A percentile compares a stretch with the other conserved stretches of the same genome.
Conservation (phyloP, 2,113 vertebrate species). For the Rhabdornis inornatus region DNA sequence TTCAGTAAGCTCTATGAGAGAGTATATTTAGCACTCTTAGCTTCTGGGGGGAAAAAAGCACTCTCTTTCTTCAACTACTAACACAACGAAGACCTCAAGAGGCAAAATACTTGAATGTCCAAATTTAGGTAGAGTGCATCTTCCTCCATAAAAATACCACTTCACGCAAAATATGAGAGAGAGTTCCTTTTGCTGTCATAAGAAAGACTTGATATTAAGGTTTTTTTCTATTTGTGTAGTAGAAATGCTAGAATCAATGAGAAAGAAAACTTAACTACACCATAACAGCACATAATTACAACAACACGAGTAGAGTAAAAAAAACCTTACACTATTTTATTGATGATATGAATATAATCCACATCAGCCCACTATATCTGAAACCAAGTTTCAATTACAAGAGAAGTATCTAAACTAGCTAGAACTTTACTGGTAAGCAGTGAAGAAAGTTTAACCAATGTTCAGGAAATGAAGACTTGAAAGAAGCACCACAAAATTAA, state of each 20-base stretch:
- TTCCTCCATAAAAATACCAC: not conserved
- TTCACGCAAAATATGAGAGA: not conserved
- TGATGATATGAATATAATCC: not conserved
- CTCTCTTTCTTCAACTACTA: not conserved
- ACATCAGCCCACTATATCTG: not conserved
- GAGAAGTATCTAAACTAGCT: not conserved
- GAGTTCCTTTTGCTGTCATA: not conserved
- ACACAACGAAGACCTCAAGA: conserved; percentile 20
- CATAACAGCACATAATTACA: not conserved
- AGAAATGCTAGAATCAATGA: not conserved
- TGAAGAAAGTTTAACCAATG: not conserved
- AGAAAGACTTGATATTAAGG: not conserved
- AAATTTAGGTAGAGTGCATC: not conserved
- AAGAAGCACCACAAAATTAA: not conserved
- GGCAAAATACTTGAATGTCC: not conserved
- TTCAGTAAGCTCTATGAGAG: not conserved
- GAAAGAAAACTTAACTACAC: not conserved
- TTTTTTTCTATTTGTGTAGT: not conserved
- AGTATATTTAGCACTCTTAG: not conserved
- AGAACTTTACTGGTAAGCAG: not conserved
- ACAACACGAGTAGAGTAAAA: not conserved
- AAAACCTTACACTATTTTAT: not conserved
- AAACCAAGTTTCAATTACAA: not conserved
- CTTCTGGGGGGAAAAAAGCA: not conserved
- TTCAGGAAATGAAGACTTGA: not conserved